phyloP scores from a whole-genome alignment of 2,113 vertebrate genomes.

The Pantherophis guttatus region DNA sequence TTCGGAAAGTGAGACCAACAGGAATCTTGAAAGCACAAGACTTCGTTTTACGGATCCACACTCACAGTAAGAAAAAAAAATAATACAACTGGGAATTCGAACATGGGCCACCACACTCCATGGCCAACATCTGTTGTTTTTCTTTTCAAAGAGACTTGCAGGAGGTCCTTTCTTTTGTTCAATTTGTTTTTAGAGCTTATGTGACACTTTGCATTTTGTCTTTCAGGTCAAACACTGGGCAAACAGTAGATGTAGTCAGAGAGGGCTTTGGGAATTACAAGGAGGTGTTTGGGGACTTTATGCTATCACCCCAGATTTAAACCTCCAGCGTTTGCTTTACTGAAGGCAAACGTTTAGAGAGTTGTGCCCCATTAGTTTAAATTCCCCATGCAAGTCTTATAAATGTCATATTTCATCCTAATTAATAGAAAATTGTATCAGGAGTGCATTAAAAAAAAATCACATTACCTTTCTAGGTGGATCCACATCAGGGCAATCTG shows the following conservation, averaged over 20 bases:
- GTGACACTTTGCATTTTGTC: background rate
- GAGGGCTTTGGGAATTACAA: background rate
- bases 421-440: background rate
- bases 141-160: background rate
- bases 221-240: background rate
- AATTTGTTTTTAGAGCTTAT: background rate
- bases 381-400: background rate
- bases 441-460: background rate
- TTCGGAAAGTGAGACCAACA: background rate
- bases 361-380: background rate
- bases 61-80: background rate
- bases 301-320: background rate
- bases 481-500: conserved; percentile 34
- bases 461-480: conserved; percentile 65
- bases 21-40: background rate
- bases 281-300: background rate
- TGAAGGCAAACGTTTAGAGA: background rate
- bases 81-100: background rate
- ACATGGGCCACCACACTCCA: background rate
- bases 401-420: background rate
- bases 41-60: background rate
- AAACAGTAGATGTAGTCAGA: background rate
- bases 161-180: background rate
- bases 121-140: background rate
- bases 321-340: background rate